Conservation (phyloP, 2,797 vertebrate species). For the Ammospiza maritima region DNA sequence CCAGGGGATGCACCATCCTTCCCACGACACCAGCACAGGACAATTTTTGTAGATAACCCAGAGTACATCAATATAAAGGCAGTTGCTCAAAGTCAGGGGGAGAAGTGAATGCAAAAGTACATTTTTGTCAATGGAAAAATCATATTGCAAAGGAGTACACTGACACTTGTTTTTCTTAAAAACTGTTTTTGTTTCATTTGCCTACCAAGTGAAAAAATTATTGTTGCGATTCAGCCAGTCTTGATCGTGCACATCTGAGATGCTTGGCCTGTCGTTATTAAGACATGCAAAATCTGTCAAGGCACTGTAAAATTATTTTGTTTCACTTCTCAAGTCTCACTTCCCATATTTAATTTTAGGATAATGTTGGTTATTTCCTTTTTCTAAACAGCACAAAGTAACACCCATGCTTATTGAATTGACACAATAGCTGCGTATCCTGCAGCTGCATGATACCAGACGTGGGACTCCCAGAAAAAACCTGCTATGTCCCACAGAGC, state of each 20-base stretch:
- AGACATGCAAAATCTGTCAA: background rate
- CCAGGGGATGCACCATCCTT: background rate
- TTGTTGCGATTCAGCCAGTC: background rate
- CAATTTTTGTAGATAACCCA: background rate
- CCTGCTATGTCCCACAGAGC: background rate
- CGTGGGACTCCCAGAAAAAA: accelerated
- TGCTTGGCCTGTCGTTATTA: background rate
- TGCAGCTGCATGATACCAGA: background rate
- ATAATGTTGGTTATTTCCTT: background rate
- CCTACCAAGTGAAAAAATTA: background rate
- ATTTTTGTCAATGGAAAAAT: background rate
- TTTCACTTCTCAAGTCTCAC: background rate
- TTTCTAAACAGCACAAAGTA: background rate
- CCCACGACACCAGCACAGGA: accelerated
- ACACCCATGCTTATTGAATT: background rate
- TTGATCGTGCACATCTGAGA: background rate
- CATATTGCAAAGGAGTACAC: accelerated
- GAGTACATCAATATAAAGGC: background rate
- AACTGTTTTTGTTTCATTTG: background rate
- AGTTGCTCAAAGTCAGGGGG: background rate
- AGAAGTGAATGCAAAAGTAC: background rate
- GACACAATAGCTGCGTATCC: background rate
- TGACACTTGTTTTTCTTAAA: background rate
- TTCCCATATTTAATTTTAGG: background rate
- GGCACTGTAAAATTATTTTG: background rate